These are phyloP conservation scores for Tetragnatha montana DNA, from an alignment of 2,888 invertebrate species.

Conservation along the genomic window DNA sequence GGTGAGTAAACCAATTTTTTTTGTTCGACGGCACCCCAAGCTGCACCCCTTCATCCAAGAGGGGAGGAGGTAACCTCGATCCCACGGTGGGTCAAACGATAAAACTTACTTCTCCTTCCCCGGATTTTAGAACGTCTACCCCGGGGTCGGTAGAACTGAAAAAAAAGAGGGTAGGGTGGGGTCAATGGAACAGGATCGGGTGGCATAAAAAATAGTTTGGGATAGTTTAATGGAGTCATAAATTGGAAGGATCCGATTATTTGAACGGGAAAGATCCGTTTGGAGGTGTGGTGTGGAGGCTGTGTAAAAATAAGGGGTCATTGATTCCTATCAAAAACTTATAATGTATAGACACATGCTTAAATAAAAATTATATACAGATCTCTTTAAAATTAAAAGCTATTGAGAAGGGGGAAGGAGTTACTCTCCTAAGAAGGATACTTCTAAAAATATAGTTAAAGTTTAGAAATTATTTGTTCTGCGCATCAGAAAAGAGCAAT, in stretches of 20 bases:
- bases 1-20: slow-evolving; percentile 9
- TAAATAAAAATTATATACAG: too few species aligned
- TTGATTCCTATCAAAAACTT: not conserved
- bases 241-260: not conserved
- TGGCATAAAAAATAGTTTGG: not conserved
- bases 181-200: not conserved
- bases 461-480: too few species aligned
- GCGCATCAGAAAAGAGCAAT: too few species aligned
- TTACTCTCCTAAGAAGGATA: too few species aligned
- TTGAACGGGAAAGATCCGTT: not conserved
- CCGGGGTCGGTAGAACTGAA: not conserved
- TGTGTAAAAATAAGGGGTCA: not conserved
- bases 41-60: slow-evolving; percentile 48
- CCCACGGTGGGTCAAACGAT: slow-evolving; percentile 66
- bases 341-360: not conserved
- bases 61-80: slow-evolving; percentile 66
- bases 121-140: not conserved
- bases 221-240: not conserved
- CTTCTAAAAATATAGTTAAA: too few species aligned
- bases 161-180: not conserved
- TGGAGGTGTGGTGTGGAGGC: not conserved
- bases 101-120: not conserved
- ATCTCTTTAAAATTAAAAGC: too few species aligned
- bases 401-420: too few species aligned
- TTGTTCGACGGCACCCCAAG: slow-evolving; percentile 5